These are phyloP conservation scores for Fregata magnificens DNA, from an alignment of 2,113 vertebrate species.

Conservation along the genomic window DNA sequence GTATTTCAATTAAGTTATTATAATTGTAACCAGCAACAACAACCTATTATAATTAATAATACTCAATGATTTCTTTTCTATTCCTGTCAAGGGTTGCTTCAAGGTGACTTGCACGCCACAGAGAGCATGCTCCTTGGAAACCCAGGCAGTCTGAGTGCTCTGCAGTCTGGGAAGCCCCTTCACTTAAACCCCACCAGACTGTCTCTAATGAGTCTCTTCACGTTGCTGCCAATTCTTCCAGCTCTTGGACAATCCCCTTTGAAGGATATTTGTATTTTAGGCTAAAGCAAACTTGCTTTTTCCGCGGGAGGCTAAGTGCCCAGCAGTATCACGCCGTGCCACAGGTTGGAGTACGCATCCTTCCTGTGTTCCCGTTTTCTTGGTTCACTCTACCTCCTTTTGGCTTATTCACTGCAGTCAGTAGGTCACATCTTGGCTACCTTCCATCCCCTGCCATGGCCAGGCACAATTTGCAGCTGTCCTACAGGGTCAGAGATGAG, in stretches of 20 bases:
- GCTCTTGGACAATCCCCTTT: background rate
- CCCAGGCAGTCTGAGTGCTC: background rate
- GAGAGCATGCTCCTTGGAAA: background rate
- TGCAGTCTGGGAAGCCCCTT: background rate
- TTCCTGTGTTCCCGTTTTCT: background rate
- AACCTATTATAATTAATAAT: slow-evolving; percentile 49
- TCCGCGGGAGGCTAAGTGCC: background rate
- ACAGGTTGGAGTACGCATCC: background rate
- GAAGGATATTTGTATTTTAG: background rate
- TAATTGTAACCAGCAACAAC: slow-evolving; percentile 36
- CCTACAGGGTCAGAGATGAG: background rate
- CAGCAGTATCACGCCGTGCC: background rate
- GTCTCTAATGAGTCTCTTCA: background rate
- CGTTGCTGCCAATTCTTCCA: background rate
- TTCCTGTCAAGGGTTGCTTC: slow-evolving; percentile 20
- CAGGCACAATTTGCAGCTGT: background rate
- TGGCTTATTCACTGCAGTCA: background rate
- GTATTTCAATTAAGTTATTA: slow-evolving; percentile 29
- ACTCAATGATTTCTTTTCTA: slow-evolving; percentile 27
- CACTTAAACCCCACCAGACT: background rate
- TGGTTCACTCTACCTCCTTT: background rate
- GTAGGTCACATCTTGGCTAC: background rate
- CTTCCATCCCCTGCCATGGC: background rate
- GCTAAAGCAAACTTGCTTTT: background rate
- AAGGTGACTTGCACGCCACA: background rate